Conservation (phyloP, 2,797 vertebrate genomes). For the Tenualosa ilisha region DNA sequence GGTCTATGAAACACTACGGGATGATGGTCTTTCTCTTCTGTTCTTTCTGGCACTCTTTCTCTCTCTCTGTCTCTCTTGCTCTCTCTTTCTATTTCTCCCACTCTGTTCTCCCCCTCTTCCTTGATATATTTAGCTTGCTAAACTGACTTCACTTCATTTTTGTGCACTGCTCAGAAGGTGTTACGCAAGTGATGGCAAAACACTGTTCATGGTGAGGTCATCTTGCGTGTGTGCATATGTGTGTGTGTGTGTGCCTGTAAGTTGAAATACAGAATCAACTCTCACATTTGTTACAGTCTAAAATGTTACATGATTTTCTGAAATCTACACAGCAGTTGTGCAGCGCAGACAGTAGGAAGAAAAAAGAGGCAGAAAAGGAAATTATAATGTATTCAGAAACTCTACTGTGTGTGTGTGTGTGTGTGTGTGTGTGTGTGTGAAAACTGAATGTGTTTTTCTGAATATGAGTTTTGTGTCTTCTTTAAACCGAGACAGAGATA, state of each 20-base stretch:
- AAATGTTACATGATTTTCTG: too few species aligned
- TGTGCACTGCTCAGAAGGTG: not conserved
- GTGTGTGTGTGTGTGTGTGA: not conserved
- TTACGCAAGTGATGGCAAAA: not conserved
- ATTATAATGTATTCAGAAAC: too few species aligned
- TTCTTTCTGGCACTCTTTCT: not conserved
- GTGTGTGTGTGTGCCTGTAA: too few species aligned
- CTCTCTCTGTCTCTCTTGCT: slow-evolving; percentile 24
- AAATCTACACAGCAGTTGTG: too few species aligned
- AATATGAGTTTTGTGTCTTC: not conserved
- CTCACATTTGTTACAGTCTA: too few species aligned
- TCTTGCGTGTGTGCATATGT: not conserved
- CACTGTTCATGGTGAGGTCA: not conserved
- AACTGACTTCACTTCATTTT: not conserved
- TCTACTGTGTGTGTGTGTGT: too few species aligned
- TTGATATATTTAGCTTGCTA: not conserved
- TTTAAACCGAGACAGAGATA: not conserved
- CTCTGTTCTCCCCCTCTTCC: slow-evolving; percentile 41
- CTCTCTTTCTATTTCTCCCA: slow-evolving; percentile 50
- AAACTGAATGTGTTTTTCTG: not conserved
- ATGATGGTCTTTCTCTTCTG: not conserved
- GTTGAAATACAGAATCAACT: too few species aligned
- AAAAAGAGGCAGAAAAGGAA: too few species aligned
- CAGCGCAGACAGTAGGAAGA: too few species aligned
- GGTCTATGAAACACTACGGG: not conserved